Conservation (phyloP, 2,113 vertebrate genomes). For the Antigone vipio region DNA sequence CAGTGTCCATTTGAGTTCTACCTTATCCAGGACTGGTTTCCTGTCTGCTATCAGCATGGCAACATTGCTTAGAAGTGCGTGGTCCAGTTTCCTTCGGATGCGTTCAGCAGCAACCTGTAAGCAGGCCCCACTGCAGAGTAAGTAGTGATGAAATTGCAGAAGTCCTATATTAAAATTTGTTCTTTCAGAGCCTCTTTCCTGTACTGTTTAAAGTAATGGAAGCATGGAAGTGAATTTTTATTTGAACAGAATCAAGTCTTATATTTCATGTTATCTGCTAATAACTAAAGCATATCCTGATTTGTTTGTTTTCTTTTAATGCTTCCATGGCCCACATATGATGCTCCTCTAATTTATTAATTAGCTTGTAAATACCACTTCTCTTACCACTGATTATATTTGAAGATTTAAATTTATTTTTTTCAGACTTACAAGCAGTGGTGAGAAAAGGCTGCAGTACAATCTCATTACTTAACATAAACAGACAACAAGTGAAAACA, state of each 20-base stretch:
- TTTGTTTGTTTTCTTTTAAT: neutral
- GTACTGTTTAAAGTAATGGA: neutral
- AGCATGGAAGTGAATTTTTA: neutral
- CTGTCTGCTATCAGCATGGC: neutral
- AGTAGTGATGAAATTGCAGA: neutral
- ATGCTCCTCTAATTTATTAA: neutral
- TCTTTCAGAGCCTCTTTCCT: neutral
- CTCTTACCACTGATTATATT: neutral
- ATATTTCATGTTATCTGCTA: neutral
- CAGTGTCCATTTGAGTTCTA: rapidly evolving
- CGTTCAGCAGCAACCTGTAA: neutral
- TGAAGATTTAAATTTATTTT: neutral
- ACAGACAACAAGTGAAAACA: neutral
- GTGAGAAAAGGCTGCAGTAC: neutral
- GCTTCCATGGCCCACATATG: neutral
- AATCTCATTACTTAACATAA: neutral
- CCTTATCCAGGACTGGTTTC: neutral
- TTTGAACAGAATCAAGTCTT: neutral
- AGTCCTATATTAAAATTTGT: neutral
- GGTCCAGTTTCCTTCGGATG: neutral
- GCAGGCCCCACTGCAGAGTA: neutral
- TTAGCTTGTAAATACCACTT: neutral
- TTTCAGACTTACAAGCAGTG: neutral
- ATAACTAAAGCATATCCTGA: neutral
- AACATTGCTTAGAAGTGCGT: neutral